phyloP scores from a whole-genome alignment of 2,797 vertebrate species.

The Euthynnus affinis region DNA sequence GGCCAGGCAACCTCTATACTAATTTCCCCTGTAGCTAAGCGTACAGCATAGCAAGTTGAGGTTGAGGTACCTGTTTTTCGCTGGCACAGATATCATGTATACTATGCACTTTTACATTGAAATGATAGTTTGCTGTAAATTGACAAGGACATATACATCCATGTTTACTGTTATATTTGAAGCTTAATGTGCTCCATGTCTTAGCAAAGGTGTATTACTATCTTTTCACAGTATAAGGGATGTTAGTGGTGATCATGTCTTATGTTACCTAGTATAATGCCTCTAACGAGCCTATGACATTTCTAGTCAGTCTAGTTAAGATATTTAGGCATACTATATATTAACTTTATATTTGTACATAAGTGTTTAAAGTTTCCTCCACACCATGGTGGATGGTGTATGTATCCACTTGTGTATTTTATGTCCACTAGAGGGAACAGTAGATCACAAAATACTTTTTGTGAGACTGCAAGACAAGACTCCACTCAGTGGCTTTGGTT shows the following conservation, averaged over 20 bases:
- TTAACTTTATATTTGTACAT: background rate
- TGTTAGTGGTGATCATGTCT: background rate
- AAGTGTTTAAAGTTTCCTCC: background rate
- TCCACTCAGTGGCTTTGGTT: background rate
- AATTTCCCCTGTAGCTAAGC: slow-evolving; percentile 63
- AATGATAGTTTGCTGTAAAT: background rate
- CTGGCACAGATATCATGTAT: background rate
- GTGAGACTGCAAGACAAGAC: background rate
- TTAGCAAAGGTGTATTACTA: background rate
- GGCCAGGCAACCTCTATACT: slow-evolving; percentile 73
- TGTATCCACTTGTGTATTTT: background rate
- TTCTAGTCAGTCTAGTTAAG: background rate
- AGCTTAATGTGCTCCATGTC: background rate
- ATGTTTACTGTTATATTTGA: background rate
- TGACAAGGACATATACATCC: background rate
- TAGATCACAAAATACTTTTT: background rate
- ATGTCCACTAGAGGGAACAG: slow-evolving; percentile 26
- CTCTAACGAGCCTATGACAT: background rate
- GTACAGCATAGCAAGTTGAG: background rate
- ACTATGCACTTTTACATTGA: background rate
- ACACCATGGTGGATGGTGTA: background rate
- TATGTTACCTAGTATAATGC: background rate
- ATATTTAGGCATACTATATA: background rate
- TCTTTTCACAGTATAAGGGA: background rate
- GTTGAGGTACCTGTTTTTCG: background rate